phyloP scores from a whole-genome alignment of 2,888 invertebrate genomes.

The Chorisops tibialis region DNA sequence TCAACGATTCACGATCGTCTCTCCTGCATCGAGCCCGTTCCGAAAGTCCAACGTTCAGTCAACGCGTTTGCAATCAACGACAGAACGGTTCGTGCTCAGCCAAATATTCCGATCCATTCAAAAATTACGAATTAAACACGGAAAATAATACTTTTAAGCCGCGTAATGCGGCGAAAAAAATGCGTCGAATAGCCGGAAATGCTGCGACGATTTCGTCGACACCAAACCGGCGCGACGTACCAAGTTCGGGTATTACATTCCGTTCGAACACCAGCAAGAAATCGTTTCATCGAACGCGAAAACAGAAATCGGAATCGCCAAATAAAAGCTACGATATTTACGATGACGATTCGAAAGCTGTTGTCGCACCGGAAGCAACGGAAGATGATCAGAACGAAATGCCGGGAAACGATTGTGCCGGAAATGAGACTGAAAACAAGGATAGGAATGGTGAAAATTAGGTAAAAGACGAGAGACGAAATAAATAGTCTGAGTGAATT shows the following conservation, averaged over 20 bases:
- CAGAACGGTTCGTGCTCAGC: slow-evolving; percentile 5
- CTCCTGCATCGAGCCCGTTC: slow-evolving; percentile 46
- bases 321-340: background rate
- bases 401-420: too few species aligned
- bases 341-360: background rate
- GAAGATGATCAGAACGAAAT: slow-evolving; percentile 11
- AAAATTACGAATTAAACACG: slow-evolving; percentile 48
- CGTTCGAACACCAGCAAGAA: slow-evolving; percentile 3
- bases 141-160: slow-evolving; percentile 50
- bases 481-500: too few species aligned
- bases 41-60: slow-evolving; percentile 48
- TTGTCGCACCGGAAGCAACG: background rate
- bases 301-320: background rate
- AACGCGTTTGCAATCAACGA: slow-evolving; percentile 37
- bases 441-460: too few species aligned
- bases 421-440: too few species aligned
- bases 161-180: slow-evolving; percentile 16
- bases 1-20: slow-evolving; percentile 35
- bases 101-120: slow-evolving; percentile 46
- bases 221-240: slow-evolving; percentile 1
- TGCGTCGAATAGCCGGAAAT: background rate
- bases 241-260: background rate
- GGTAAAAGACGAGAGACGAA: too few species aligned
- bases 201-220: background rate
- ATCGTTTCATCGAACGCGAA: background rate